These are phyloP conservation scores for Natator depressus DNA, from an alignment of 2,113 vertebrate genomes.

Conservation along the genomic window DNA sequence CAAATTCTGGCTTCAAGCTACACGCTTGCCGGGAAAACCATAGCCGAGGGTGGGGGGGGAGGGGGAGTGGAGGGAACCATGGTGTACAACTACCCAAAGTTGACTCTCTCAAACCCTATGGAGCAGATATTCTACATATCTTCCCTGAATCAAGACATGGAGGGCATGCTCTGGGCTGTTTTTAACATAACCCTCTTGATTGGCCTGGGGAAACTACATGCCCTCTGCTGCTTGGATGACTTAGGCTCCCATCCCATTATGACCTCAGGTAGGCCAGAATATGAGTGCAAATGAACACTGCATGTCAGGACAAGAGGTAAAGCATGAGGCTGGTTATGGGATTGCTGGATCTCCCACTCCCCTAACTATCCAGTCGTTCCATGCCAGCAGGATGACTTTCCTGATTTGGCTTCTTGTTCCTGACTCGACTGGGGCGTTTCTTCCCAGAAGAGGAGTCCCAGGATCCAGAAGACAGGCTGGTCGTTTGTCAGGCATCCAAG, in stretches of 20 bases:
- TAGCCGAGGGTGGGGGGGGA: neutral
- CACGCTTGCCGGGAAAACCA: neutral
- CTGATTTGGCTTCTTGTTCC: neutral
- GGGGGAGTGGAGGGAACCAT: neutral
- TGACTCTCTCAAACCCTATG: neutral
- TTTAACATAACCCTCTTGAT: slow-evolving; percentile 39
- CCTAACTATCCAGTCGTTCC: neutral
- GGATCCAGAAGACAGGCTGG: neutral
- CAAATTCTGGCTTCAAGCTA: slow-evolving; percentile 1
- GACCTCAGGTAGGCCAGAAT: neutral
- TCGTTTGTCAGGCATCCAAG: neutral
- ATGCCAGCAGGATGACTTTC: neutral
- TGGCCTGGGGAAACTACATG: slow-evolving; percentile 22
- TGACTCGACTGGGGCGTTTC: neutral
- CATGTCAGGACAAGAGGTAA: neutral
- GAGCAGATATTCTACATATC: neutral
- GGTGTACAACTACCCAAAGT: neutral
- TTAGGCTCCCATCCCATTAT: neutral
- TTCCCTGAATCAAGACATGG: neutral
- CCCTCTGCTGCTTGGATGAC: neutral
- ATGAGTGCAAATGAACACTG: neutral
- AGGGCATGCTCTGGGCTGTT: neutral
- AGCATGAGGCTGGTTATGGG: neutral
- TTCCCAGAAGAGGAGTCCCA: neutral
- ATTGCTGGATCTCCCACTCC: neutral